phyloP scores from a whole-genome alignment of 1,140 invertebrate species.

The Dendroctonus valens region DNA sequence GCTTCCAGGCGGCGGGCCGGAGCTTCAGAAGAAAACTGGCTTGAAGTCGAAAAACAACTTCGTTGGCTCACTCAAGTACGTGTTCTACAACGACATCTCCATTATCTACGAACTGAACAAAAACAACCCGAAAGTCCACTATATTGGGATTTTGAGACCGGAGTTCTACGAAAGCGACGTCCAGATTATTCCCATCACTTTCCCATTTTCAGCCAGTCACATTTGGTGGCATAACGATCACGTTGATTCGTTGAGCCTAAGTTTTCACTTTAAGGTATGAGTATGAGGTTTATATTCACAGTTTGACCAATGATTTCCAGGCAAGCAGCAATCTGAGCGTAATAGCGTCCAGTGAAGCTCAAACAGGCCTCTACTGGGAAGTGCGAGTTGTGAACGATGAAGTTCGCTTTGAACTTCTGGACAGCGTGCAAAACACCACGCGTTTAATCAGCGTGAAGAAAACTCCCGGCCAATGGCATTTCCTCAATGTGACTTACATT shows the following conservation, averaged over 20 bases:
- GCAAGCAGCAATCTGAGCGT: slow-evolving; percentile 80
- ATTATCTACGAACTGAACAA: slow-evolving; percentile 84
- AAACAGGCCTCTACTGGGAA: slow-evolving; percentile 78
- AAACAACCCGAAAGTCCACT: slow-evolving; percentile 74
- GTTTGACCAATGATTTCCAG: slow-evolving; percentile 66
- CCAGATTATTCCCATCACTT: slow-evolving; percentile 86
- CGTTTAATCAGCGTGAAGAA: slow-evolving; percentile 75
- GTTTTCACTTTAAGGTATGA: slow-evolving; percentile 77
- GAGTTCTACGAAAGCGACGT: slow-evolving; percentile 82
- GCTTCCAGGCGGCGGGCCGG: slow-evolving; percentile 61
- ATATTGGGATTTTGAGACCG: slow-evolving; percentile 69
- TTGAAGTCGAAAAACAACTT: slow-evolving; percentile 72
- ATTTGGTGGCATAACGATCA: slow-evolving; percentile 79
- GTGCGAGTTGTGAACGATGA: slow-evolving; percentile 80
- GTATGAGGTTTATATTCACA: not conserved
- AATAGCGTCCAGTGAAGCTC: slow-evolving; percentile 78
- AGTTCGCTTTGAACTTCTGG: slow-evolving; percentile 75
- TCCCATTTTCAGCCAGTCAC: slow-evolving; percentile 84
- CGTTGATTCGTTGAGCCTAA: slow-evolving; percentile 69
- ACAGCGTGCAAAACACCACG: slow-evolving; percentile 68
- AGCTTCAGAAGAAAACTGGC: slow-evolving; percentile 72
- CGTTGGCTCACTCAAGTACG: slow-evolving; percentile 84
- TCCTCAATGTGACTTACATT: slow-evolving; percentile 73
- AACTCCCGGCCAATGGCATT: slow-evolving; percentile 75
- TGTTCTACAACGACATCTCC: slow-evolving; percentile 89